Conservation (phyloP, 1,140 invertebrate genomes). For the Neuroterus valhalla region DNA sequence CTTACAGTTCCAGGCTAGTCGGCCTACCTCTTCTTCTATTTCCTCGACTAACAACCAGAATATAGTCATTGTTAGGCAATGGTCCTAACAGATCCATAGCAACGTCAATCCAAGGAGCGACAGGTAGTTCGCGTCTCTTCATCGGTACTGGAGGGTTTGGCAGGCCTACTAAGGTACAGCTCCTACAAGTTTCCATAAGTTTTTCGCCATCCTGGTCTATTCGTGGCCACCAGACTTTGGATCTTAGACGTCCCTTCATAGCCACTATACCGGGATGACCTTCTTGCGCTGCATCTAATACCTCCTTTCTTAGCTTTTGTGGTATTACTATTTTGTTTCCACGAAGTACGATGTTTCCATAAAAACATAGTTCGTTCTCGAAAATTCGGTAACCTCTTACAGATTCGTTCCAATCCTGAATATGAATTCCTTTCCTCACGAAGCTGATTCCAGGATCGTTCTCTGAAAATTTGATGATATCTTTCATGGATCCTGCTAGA, state of each 20-base stretch:
- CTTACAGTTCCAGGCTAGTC: too few relatives aligned
- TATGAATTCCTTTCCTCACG: neutral
- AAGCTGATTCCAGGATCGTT: conserved; percentile 1
- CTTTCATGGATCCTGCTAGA: neutral
- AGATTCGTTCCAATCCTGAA: neutral
- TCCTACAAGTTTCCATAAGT: conserved; percentile 50
- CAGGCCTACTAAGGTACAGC: conserved; percentile 48
- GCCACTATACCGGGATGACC: too few relatives aligned
- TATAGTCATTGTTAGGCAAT: too few relatives aligned
- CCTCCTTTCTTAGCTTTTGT: conserved; percentile 35
- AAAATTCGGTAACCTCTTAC: neutral
- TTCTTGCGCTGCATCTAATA: conserved; percentile 53
- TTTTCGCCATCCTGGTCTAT: conserved; percentile 61
- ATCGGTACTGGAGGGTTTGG: conserved; percentile 53
- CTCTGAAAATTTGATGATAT: conserved; percentile 23
- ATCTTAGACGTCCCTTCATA: conserved; percentile 57
- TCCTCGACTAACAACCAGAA: too few relatives aligned
- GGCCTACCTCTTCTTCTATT: too few relatives aligned
- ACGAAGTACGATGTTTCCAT: conserved; percentile 10
- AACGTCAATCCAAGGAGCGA: conserved; percentile 50
- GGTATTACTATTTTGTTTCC: conserved; percentile 47
- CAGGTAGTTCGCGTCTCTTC: conserved; percentile 52
- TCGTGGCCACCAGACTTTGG: conserved; percentile 67
- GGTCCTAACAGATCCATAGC: too few relatives aligned
- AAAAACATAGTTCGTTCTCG: conserved; percentile 42